Conservation (phyloP, 1,140 invertebrate species). For the Lepidurus apus region DNA sequence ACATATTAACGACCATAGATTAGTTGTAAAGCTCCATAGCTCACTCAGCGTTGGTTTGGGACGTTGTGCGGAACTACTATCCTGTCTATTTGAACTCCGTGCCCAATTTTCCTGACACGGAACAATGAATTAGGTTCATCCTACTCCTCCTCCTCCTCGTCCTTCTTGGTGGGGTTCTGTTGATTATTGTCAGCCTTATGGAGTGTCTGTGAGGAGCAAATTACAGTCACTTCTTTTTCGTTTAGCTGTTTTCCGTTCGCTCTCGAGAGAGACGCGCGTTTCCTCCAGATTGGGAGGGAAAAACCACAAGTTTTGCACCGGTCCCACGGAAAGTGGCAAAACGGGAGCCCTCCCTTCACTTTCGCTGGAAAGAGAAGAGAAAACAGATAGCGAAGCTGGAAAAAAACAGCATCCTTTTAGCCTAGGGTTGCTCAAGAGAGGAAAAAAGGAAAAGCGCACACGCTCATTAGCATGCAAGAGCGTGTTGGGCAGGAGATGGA, state of each 20-base stretch:
- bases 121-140: neutral
- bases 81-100: neutral
- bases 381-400: neutral
- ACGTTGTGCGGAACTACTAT: neutral
- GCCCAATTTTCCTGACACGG: neutral
- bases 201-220: constrained; percentile 13
- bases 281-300: neutral
- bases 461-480: constrained; percentile 21
- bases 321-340: neutral
- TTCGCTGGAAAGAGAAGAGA: neutral
- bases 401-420: neutral
- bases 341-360: neutral
- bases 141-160: neutral
- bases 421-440: neutral
- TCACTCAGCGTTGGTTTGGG: neutral
- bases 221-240: constrained; percentile 6
- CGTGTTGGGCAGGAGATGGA: constrained; percentile 17
- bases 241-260: constrained; percentile 1
- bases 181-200: neutral
- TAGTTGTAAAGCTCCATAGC: neutral
- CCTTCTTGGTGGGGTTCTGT: neutral
- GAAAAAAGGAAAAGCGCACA: neutral
- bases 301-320: neutral
- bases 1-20: neutral
- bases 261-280: neutral